Percentiles rank a stretch among this genome's conserved stretches.
Conservation (phyloP, 2,797 vertebrate genomes). For the Linurgus olivaceus region DNA sequence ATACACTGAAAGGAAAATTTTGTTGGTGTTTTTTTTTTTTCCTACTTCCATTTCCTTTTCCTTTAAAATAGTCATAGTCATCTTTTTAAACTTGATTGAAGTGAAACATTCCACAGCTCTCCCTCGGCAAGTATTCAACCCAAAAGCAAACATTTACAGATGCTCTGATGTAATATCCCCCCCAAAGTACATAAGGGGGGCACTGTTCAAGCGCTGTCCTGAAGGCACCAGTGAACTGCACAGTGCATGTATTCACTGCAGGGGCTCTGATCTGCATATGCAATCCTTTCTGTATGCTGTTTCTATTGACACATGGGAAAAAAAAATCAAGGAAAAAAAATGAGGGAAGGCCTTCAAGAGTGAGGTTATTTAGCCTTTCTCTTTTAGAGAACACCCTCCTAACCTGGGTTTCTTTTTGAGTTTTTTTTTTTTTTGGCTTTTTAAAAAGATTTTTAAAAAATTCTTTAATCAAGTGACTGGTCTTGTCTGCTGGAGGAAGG, state of each 20-base stretch:
- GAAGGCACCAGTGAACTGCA: not conserved
- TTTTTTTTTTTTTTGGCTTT: not conserved
- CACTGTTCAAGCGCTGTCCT: conserved; percentile 17
- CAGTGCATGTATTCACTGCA: conserved; percentile 27
- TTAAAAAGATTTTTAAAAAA: not conserved
- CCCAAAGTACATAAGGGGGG: conserved; percentile 1
- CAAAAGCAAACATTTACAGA: conserved; percentile 60
- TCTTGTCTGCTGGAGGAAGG: not conserved
- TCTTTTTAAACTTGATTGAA: conserved; percentile 37
- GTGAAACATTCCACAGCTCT: not conserved
- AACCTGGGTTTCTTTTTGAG: not conserved
- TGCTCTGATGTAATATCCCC: conserved; percentile 13
- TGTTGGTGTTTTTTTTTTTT: not conserved
- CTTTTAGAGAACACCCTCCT: not conserved
- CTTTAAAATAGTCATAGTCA: not conserved
- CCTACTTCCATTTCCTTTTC: not conserved
- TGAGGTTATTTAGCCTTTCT: not conserved
- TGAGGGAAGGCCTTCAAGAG: not conserved
- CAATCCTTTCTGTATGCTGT: not conserved
- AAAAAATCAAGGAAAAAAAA: not conserved
- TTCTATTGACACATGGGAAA: not conserved
- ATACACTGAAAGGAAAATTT: not conserved
- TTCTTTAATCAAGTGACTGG: not conserved
- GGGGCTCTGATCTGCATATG: conserved; percentile 44
- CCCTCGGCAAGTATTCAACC: not conserved